Evolutionary conservation across 1,140 invertebrate genomes (phyloP), one percentile per base, ranked within the genome.

Genomic region (Nasonia longicornis): DNA sequence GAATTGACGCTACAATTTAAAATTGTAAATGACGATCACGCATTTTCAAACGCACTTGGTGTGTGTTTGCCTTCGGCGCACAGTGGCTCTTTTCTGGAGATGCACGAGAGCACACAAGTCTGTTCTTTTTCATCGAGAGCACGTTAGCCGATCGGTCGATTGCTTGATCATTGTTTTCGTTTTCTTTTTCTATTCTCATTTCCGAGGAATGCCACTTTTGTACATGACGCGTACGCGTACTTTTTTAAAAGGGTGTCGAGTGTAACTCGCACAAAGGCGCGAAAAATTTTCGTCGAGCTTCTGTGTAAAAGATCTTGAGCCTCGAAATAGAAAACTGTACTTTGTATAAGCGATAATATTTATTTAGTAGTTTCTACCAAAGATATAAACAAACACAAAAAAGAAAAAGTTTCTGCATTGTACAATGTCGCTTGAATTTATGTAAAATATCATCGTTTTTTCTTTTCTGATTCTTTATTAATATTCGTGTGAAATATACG

Each of bases 331-430:
- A 79, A 84, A 76, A 74, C 83, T 82, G 64, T 79, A 86, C 75
- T 86, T 70, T 88, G 84, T 88, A 84, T 87, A 79, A 78, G 84
- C 82, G 84, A 87, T 84, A 80, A 87, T 90, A 89, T 90, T 90
- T 90, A 90, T 90, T 89, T 90, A 87, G 88, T 90, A 91, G 88
- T 89, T 89, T 88, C 86, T 91, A 91, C 90, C 90, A 91, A 91
- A 91, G 90, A 91, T 90, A 85, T 73, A 78, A 69, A 82, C 76
- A 78, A 82, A 79, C 71, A 70, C 12, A 81, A 70, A 73, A 82
- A 78, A 78, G 12, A 16, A 88, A 87, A 87, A 85, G 83, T 86
- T 87, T 87, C 84, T 82, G 86, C 85, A 85, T 86, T 87, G 87
- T 88, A 85, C 71, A 79, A 80, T 81, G 31, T 79, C 78, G 80